Evolutionary conservation across 2,797 vertebrate genomes (phyloP).

Genomic region (Microhierax caerulescens): DNA sequence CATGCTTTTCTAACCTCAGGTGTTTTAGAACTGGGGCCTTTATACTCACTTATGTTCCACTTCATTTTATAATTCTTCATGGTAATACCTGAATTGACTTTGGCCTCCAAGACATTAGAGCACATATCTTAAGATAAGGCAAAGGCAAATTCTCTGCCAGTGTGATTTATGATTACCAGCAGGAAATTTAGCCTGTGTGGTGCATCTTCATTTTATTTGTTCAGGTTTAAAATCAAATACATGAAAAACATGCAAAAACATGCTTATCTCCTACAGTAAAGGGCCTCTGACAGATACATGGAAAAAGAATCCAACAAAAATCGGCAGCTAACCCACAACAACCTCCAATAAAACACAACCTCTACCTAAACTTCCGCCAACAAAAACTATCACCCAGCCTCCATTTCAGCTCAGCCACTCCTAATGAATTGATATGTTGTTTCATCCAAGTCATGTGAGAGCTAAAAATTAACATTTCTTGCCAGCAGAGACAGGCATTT

Average conservation of each 20-base stretch:
- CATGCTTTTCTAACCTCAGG: neutral
- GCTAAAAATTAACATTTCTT: neutral
- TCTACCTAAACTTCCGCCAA: constrained; percentile 32
- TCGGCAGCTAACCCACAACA: constrained; percentile 21
- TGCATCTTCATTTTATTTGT: constrained; percentile 32
- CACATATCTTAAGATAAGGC: neutral
- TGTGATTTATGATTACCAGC: neutral
- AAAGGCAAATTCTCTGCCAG: neutral
- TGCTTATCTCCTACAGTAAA: neutral
- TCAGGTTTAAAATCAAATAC: neutral
- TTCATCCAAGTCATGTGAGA: neutral
- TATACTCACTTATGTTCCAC: neutral
- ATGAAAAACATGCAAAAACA: neutral
- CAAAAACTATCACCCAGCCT: constrained; percentile 13
- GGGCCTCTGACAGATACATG: neutral
- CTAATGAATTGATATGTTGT: constrained; percentile 20
- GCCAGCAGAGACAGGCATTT: constrained; percentile 8
- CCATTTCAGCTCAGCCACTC: neutral
- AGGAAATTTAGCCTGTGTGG: neutral
- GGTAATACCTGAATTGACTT: constrained; percentile 18
- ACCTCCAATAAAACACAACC: constrained; percentile 44
- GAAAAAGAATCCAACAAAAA: constrained; percentile 42
- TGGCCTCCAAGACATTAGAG: neutral
- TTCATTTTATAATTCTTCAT: constrained; percentile 9
- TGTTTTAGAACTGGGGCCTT: neutral